Evolutionary conservation across 1,140 invertebrate genomes (phyloP).

Genomic region (Plectus sambesii): DNA sequence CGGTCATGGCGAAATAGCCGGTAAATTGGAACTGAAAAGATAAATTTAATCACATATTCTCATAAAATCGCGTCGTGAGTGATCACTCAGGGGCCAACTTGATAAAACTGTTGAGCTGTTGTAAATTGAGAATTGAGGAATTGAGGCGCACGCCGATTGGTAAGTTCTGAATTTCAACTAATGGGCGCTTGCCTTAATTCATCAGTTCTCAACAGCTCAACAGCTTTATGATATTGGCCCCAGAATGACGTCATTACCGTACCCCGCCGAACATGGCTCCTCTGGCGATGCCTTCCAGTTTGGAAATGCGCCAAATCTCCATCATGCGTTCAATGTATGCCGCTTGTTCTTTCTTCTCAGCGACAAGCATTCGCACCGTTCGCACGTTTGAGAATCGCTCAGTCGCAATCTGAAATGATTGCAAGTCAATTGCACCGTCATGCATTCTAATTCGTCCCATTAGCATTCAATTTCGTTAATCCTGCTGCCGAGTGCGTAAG

Average conservation of each 20-base stretch:
- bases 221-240: neutral
- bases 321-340: constrained; percentile 61
- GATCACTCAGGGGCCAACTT: too few species aligned
- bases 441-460: constrained; percentile 4
- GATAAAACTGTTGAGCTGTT: too few species aligned
- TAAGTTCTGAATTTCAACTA: too few species aligned
- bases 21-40: constrained; percentile 68
- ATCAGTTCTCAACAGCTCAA: neutral
- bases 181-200: too few species aligned
- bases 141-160: too few species aligned
- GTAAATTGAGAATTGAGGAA: too few species aligned
- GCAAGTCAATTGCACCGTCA: too few species aligned
- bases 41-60: constrained; percentile 1
- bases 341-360: constrained; percentile 65
- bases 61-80: too few species aligned
- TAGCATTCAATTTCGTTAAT: too few species aligned
- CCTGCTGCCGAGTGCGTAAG: too few species aligned
- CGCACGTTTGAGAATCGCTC: constrained; percentile 83
- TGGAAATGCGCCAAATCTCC: constrained; percentile 64
- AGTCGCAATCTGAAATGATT: constrained; percentile 58
- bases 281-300: constrained; percentile 71
- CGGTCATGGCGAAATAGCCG: constrained; percentile 78
- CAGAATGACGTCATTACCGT: constrained; percentile 42
- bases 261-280: constrained; percentile 83
- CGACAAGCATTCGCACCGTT: constrained; percentile 81